Base-by-base conservation (phyloP, 2,888 invertebrate species). In the Zaprionus bogoriensis region DNA sequence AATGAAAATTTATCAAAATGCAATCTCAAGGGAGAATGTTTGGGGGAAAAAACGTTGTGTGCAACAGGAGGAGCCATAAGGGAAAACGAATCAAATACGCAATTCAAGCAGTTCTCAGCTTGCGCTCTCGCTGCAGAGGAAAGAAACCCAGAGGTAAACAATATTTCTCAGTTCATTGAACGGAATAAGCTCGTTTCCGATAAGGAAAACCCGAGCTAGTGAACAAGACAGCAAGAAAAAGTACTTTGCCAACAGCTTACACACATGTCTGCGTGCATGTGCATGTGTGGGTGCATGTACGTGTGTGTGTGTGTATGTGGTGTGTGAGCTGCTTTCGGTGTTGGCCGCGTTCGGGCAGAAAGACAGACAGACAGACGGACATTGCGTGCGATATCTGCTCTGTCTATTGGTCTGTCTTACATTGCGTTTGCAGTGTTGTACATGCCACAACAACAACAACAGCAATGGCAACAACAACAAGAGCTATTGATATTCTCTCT, bases 131-230 rank as follows among this genome's bases (percentile, higher is more conserved):
- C 51, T 38, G 22, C 30, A 45, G 28, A 22, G 25, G 42, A 66
- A 74, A 78, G 83, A 82, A 79, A 74, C 68, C 59, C 69, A 78
- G 87, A 88, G 89, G 88, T 88, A 88, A 88, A 88, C 89, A 88
- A 89, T 88, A 88, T 89, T 88, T 88, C 87, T 65, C 88, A 88
- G 89, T 89, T 88, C 89, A 89, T 86, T 88, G 88, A 89, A 89
- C 89, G 87, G 83, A 88, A 87, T 88, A 87, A 88, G 86, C 89
- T 87, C 77, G 81, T 88, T 82, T 89, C 87, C 89, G 89, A 88
- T 88, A 88, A 88, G 86, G 62, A 79, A 74, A 63, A 51, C 30
- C 59, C 57, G 39, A 66, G 57, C 59, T 58, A 66, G 47, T 44
- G 57, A 32, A 57, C 54, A 58, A 67, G 57, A 50, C 60, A 57